These are phyloP conservation scores for Alligator mississippiensis DNA, from an alignment of 2,113 vertebrate species.

Conservation along the genomic window DNA sequence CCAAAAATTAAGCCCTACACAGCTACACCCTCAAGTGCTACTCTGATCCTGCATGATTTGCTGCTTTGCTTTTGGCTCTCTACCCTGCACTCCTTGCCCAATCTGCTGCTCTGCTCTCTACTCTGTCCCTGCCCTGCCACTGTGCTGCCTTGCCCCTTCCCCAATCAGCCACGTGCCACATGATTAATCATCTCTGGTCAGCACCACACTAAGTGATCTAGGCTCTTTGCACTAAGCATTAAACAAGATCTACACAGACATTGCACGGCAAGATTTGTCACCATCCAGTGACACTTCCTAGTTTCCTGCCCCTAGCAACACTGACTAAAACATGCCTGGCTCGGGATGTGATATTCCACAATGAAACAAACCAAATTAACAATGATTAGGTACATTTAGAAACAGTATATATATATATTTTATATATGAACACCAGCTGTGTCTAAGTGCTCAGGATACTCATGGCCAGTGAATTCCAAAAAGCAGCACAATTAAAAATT, in stretches of 20 bases:
- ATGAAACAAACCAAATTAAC: fast-evolving
- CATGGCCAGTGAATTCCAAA: not conserved
- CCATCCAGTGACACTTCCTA: not conserved
- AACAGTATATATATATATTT: not conserved
- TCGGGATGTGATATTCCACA: not conserved
- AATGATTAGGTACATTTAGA: not conserved
- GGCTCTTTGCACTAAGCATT: not conserved
- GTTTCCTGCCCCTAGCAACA: not conserved
- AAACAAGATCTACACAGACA: not conserved
- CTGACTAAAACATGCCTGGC: not conserved
- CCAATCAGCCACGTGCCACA: too few relatives aligned
- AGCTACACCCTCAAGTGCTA: not conserved
- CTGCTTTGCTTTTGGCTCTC: not conserved
- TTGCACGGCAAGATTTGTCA: too few relatives aligned
- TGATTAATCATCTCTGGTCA: not conserved
- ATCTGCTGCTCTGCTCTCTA: too few relatives aligned
- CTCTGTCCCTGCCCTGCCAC: too few relatives aligned
- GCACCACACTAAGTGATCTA: not conserved
- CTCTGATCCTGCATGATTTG: too few relatives aligned
- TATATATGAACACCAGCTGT: not conserved
- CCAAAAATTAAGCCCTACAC: not conserved
- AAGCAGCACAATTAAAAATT: not conserved
- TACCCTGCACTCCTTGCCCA: too few relatives aligned
- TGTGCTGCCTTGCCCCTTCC: too few relatives aligned
- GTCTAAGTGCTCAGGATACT: not conserved